Conservation (phyloP, 1,140 invertebrate genomes). For the Paracyclopina nana region DNA sequence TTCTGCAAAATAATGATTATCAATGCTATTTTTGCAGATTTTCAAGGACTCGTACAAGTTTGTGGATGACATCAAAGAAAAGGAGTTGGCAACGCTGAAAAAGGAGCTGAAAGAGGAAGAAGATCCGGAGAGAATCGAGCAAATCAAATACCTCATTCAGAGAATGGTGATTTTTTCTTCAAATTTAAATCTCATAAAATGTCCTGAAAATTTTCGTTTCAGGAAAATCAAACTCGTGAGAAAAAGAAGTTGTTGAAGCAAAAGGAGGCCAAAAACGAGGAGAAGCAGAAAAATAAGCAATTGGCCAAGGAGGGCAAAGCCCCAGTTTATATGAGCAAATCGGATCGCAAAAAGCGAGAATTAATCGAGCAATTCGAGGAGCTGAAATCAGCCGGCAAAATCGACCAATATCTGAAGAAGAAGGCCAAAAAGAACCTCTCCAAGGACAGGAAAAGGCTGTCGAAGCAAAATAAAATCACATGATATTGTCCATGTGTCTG, state of each 20-base stretch:
- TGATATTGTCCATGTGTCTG: too few relatives aligned
- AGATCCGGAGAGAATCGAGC: slow-evolving; percentile 38
- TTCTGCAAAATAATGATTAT: too few relatives aligned
- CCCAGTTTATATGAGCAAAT: slow-evolving; percentile 27
- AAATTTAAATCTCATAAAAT: too few relatives aligned
- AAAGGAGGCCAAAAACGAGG: slow-evolving; percentile 31
- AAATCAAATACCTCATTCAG: slow-evolving; percentile 48
- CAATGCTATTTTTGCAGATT: too few relatives aligned
- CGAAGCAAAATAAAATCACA: too few relatives aligned
- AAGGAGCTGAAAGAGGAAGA: slow-evolving; percentile 36
- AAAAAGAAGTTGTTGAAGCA: slow-evolving; percentile 35
- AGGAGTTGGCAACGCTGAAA: slow-evolving; percentile 41
- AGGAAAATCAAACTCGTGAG: slow-evolving; percentile 43
- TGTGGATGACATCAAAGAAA: slow-evolving; percentile 40
- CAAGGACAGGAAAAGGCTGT: too few relatives aligned
- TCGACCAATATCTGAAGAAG: slow-evolving; percentile 51
- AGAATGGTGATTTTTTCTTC: slow-evolving; percentile 32
- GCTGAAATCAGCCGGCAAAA: slow-evolving; percentile 43
- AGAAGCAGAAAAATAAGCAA: slow-evolving; percentile 39
- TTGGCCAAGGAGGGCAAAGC: too few relatives aligned
- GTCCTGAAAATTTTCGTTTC: too few relatives aligned
- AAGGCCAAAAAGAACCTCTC: slow-evolving; percentile 39
- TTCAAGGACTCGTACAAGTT: slow-evolving; percentile 58
- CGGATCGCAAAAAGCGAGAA: slow-evolving; percentile 41
- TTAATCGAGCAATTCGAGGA: slow-evolving; percentile 49